Evolutionary conservation across 2,113 vertebrate species (phyloP).

Genomic region (Saiga tatarica): DNA sequence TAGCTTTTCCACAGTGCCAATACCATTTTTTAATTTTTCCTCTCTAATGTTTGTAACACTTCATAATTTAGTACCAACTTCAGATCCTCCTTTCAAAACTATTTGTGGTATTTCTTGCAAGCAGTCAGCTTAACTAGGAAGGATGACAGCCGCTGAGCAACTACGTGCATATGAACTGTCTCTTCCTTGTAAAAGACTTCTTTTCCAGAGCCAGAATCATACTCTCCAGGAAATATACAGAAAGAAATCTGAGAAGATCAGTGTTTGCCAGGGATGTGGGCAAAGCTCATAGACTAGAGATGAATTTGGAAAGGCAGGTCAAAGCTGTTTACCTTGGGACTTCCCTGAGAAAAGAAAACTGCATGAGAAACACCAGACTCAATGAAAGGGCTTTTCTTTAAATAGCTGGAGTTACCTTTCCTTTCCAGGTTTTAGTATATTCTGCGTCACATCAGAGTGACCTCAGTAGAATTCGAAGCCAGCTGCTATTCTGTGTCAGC

Average conservation of each 20-base stretch:
- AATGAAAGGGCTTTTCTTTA: neutral
- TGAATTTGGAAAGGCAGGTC: constrained; percentile 51
- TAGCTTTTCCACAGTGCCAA: constrained; percentile 1
- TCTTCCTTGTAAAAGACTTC: neutral
- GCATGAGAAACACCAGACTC: constrained; percentile 4
- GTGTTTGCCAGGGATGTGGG: neutral
- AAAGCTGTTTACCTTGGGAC: constrained; percentile 33
- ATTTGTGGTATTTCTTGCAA: constrained; percentile 68
- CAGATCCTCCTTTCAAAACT: constrained; percentile 61
- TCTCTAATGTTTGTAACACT: constrained; percentile 50
- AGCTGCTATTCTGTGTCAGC: constrained; percentile 19
- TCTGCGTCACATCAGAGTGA: neutral
- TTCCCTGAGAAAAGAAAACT: constrained; percentile 61
- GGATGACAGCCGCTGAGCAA: constrained; percentile 38
- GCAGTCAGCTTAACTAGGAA: constrained; percentile 6
- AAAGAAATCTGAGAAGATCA: constrained; percentile 46
- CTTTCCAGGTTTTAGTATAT: neutral
- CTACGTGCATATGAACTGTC: neutral
- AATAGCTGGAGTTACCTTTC: neutral
- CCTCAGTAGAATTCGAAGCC: neutral
- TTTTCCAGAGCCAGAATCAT: neutral
- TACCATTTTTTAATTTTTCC: constrained; percentile 46
- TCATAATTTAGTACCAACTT: constrained; percentile 64
- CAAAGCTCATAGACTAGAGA: constrained; percentile 48
- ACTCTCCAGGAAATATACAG: constrained; percentile 62